Evolutionary conservation across 1,140 invertebrate genomes (phyloP), one percentile per base, ranked within the genome.

Genomic region (Vollenhovia emeryi): DNA sequence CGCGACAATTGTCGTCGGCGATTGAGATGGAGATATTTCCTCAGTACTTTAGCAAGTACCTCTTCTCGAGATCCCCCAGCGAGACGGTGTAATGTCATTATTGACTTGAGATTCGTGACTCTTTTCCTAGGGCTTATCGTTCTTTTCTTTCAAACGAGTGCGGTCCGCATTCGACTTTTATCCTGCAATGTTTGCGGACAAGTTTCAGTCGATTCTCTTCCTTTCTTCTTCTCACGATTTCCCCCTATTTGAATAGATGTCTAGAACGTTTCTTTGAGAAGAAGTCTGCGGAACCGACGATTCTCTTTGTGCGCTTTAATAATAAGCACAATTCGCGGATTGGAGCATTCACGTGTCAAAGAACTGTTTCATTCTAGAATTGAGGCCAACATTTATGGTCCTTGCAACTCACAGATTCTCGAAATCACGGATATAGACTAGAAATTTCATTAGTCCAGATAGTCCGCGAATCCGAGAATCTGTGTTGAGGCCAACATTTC

Each of bases 191-290:
- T 55, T n/a, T 40, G 33, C 18, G 24, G 24, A 24, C 33, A 68
- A 71, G 57, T 71, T 80, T 80, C 64, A 55, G 18, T 43, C 36
- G 50, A 71, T 21, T 43, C 24, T 80, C 15, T 13, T 21, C 18
- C 18, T 71, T 30, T 82, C 43, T 80, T 57, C 66, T 79, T 57
- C 66, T 79, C n/a, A 24, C 36, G 27, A 73, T 59, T 82, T 7
- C 36, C 24, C 11, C 36, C 24, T 33, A 21, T 21, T 71, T 50
- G 52, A 43, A 33, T 11, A 36, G 62, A 68, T 40, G 40, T 73
- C 36, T 55, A 8, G 36, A 43, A n/a, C 11, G 45, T 73, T 45
- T 73, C 27, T 71, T 50, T 43, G 33, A 69, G 13, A 69, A 27
- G 55, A 18, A 33, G 30, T 43, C 36, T 80, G 24, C 36, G 78